Conservation (phyloP, 1,140 invertebrate species). For the Cherax destructor region DNA sequence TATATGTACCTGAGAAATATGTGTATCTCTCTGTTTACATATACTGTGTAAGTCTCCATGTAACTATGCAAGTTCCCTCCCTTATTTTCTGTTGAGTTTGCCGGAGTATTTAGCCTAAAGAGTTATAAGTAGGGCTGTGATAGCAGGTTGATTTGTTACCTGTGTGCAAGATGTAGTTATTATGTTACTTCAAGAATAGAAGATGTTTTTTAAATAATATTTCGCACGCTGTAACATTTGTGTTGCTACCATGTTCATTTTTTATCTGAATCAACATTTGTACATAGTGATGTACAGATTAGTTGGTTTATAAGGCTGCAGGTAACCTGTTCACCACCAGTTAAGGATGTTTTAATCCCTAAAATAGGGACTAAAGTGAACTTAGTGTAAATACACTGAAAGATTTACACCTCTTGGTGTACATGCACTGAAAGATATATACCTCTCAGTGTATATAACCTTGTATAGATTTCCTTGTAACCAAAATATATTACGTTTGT, state of each 20-base stretch:
- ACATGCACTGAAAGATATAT: neutral
- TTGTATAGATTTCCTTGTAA: neutral
- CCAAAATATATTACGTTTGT: neutral
- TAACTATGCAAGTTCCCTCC: neutral
- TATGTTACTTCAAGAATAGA: neutral
- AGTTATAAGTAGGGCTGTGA: neutral
- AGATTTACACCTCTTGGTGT: too few species aligned
- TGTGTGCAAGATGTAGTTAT: neutral
- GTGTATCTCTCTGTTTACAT: too few species aligned
- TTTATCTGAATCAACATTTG: neutral
- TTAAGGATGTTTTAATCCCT: too few species aligned
- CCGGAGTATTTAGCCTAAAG: neutral
- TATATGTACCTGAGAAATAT: too few species aligned
- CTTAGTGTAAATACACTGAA: too few species aligned
- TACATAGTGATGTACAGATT: neutral
- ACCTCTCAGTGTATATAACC: neutral
- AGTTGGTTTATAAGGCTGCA: too few species aligned
- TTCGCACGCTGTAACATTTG: neutral
- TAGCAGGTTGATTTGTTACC: neutral
- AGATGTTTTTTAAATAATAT: neutral
- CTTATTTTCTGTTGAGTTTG: neutral
- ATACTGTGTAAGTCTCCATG: too few species aligned
- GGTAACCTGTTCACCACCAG: too few species aligned
- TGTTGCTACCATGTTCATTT: neutral
- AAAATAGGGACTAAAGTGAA: too few species aligned